Evolutionary conservation across 2,888 invertebrate species (phyloP).

Genomic region (Silvanus unidentatus): DNA sequence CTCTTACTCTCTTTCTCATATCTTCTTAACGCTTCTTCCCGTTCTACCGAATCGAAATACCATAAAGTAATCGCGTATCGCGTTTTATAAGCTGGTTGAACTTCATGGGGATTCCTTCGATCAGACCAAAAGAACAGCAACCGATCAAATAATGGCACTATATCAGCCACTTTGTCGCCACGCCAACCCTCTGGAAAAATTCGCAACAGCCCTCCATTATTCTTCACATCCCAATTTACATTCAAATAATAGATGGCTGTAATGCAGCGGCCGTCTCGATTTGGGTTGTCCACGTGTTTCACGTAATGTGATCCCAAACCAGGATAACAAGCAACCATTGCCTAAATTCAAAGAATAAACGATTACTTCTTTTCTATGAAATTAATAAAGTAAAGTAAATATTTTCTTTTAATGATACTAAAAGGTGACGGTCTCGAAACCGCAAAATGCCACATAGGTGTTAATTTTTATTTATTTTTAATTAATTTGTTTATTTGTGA

Average conservation of each 20-base stretch:
- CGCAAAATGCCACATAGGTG: too few species aligned
- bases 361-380: too few species aligned
- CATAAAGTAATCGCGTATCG: slow-evolving; percentile 88
- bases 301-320: slow-evolving; percentile 92
- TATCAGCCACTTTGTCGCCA: slow-evolving; percentile 73
- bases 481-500: too few species aligned
- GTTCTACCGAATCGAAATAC: slow-evolving; percentile 84
- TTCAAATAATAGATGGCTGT: slow-evolving; percentile 98
- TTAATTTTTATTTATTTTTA: too few species aligned
- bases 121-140: slow-evolving; percentile 98
- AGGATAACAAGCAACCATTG: slow-evolving; percentile 98
- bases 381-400: too few species aligned
- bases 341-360: too few species aligned
- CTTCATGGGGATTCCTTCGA: slow-evolving; percentile 93
- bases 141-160: slow-evolving; percentile 89
- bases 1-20: slow-evolving; percentile 52
- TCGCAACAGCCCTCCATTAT: slow-evolving; percentile 81
- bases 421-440: too few species aligned
- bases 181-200: slow-evolving; percentile 83
- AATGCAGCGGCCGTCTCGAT: slow-evolving; percentile 91
- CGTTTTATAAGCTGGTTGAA: slow-evolving; percentile 84
- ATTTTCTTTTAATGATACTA: too few species aligned
- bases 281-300: slow-evolving; percentile 97
- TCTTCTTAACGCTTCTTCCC: slow-evolving; percentile 64
- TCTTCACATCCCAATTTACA: slow-evolving; percentile 82